These are phyloP conservation scores for Peromyscus attwateri DNA, from an alignment of 2,797 vertebrate genomes.

Conservation along the genomic window DNA sequence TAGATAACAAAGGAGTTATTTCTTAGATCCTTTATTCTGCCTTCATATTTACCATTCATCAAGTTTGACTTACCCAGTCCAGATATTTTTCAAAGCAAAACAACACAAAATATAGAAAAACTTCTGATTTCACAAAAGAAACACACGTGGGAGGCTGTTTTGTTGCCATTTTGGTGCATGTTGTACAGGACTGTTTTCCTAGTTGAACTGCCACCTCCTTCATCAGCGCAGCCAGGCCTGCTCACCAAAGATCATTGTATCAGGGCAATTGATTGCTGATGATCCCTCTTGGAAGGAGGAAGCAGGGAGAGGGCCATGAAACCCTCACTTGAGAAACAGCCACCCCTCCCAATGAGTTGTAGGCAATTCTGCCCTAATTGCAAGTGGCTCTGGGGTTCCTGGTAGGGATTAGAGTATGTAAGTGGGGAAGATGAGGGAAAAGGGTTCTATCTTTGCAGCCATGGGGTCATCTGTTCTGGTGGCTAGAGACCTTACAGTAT, in stretches of 20 bases:
- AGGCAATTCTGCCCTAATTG: background rate
- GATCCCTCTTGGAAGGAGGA: background rate
- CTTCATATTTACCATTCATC: background rate
- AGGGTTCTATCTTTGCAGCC: background rate
- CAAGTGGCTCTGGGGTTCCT: background rate
- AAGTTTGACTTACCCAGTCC: constrained; percentile 11
- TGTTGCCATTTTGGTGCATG: background rate
- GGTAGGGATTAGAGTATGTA: background rate
- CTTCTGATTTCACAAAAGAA: background rate
- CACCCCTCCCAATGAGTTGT: background rate
- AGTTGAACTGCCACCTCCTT: background rate
- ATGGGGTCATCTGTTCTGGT: background rate
- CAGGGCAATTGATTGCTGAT: background rate
- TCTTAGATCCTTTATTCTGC: background rate
- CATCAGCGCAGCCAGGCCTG: background rate
- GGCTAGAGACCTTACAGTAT: background rate
- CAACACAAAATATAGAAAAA: background rate
- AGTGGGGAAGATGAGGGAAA: background rate
- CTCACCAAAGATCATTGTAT: background rate
- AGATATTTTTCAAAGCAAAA: constrained; percentile 11
- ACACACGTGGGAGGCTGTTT: background rate
- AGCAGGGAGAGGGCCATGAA: background rate
- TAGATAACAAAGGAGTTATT: background rate
- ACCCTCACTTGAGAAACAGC: background rate
- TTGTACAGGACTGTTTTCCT: background rate